These are phyloP conservation scores for Xestia c-nigrum DNA, from an alignment of 2,888 invertebrate genomes.

Conservation along the genomic window DNA sequence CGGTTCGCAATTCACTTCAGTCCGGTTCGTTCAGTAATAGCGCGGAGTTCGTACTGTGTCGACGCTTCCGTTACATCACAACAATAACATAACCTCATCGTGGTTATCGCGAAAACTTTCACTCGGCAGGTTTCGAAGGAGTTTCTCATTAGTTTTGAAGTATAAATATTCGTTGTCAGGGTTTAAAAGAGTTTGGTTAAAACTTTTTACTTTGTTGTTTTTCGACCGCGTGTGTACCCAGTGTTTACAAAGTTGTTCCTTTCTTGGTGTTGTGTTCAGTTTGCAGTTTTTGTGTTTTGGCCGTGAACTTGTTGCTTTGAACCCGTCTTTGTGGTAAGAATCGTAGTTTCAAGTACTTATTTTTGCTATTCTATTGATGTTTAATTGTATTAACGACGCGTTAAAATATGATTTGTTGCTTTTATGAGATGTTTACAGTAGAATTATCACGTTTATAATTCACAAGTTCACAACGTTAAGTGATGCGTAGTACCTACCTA, in stretches of 20 bases:
- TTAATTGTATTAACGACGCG: background rate
- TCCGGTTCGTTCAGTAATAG: conserved; percentile 77
- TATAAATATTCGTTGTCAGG: conserved; percentile 19
- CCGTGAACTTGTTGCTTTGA: conserved; percentile 84
- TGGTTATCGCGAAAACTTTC: conserved; percentile 80
- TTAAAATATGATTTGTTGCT: conserved; percentile 4
- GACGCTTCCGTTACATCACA: conserved; percentile 73
- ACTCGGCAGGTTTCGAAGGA: conserved; percentile 64
- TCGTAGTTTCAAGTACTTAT: conserved; percentile 9
- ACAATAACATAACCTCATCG: conserved; percentile 85
- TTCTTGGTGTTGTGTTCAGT: conserved; percentile 79
- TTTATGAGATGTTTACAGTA: conserved; percentile 29
- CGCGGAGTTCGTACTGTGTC: conserved; percentile 73
- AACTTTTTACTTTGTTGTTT: conserved; percentile 42
- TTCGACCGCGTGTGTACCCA: conserved; percentile 70
- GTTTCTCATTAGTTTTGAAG: conserved; percentile 50
- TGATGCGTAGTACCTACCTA: conserved; percentile 36
- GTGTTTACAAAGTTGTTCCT: conserved; percentile 83
- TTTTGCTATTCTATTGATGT: conserved; percentile 16
- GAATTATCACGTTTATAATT: background rate
- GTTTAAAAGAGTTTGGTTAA: conserved; percentile 26
- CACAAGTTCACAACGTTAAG: conserved; percentile 5
- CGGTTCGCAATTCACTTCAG: conserved; percentile 71
- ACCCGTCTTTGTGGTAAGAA: conserved; percentile 76
- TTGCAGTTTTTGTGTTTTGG: conserved; percentile 75